These are phyloP conservation scores for Rugalucina vietnamica DNA, from an alignment of 2,888 invertebrate species.

Conservation along the genomic window DNA sequence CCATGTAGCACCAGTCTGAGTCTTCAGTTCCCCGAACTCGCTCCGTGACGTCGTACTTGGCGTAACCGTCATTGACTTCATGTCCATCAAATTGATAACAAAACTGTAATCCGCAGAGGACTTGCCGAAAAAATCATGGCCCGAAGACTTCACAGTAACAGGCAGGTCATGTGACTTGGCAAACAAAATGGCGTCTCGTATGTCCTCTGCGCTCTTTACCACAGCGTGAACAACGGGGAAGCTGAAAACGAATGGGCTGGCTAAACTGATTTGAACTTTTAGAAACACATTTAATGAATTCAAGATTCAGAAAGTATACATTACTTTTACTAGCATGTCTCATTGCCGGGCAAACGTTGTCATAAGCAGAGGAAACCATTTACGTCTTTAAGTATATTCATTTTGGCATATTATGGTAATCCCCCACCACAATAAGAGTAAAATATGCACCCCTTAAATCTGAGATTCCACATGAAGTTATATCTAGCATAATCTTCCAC, in stretches of 20 bases:
- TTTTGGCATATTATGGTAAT: too few relatives aligned
- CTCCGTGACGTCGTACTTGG: constrained; percentile 29
- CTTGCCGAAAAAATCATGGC: constrained; percentile 68
- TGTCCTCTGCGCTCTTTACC: constrained; percentile 56
- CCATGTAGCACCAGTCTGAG: constrained; percentile 64
- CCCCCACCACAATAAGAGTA: too few relatives aligned
- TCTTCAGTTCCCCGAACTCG: constrained; percentile 64
- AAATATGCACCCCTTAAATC: background rate
- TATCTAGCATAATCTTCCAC: background rate
- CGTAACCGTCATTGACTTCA: constrained; percentile 57
- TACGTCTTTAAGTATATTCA: too few relatives aligned
- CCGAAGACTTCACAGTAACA: constrained; percentile 63
- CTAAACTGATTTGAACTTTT: too few relatives aligned
- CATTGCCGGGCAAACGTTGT: too few relatives aligned
- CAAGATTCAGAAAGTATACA: too few relatives aligned
- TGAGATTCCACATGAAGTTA: background rate
- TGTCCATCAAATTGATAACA: constrained; percentile 57
- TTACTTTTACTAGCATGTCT: too few relatives aligned
- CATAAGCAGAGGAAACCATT: too few relatives aligned
- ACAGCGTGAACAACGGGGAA: constrained; percentile 50
- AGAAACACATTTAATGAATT: too few relatives aligned
- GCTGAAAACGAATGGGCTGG: constrained; percentile 1
- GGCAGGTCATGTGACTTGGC: constrained; percentile 61
- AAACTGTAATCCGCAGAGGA: constrained; percentile 61
- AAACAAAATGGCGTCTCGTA: constrained; percentile 61